Base-by-base conservation (phyloP, 30 jellyfish, hydroid and myxozoan genomes). In the Chrysaora quinquecirrha region DNA sequence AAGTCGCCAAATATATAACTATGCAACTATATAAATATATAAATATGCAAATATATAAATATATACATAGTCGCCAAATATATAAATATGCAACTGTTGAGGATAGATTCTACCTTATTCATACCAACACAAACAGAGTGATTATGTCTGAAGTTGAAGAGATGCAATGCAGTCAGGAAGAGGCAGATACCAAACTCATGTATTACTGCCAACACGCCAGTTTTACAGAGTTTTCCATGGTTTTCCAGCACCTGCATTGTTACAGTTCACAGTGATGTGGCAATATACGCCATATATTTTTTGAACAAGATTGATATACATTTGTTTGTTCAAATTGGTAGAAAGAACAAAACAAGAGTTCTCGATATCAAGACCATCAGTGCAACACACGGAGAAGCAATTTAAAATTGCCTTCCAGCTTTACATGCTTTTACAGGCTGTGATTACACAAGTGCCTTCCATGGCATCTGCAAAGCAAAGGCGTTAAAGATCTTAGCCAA, bases 201-300 rank as follows among this genome's bases (percentile, higher is more conserved):
- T 64, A 35, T 7, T 82, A 84, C 38, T 48, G 93, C 78, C 31
- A 82, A 32, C 93, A 82, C 54, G 92, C 92, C 0, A 75, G 34
- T 11, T 31, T 10, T 11, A 9, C 22, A 9, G 83, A 83, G 27
- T 0, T 49, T 54, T 34, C 31, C 22, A 9, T 73, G 90, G 27
- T 0, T 49, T 54, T 34, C 31, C 28, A 32, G 71, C 43, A 71
- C 70, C 3, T 82, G 87, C 75, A 82, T 82, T 34, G 86, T 68
- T 34, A 82, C 86, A 27, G 93, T 82, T 52, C 86, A 82, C 86
- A 82, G 86, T 46, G 80, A 82, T 56, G 58, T 82, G 0, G 78
- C 86, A 30, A 68, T 82, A 12, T 67, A 82, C 3, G 71, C 79
- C 7, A 67, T 82, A 3, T 71, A 68, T 35, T 82, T 23, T 58